Base-by-base conservation (phyloP, 1,140 invertebrate genomes). In the Zaprionus davidi region DNA sequence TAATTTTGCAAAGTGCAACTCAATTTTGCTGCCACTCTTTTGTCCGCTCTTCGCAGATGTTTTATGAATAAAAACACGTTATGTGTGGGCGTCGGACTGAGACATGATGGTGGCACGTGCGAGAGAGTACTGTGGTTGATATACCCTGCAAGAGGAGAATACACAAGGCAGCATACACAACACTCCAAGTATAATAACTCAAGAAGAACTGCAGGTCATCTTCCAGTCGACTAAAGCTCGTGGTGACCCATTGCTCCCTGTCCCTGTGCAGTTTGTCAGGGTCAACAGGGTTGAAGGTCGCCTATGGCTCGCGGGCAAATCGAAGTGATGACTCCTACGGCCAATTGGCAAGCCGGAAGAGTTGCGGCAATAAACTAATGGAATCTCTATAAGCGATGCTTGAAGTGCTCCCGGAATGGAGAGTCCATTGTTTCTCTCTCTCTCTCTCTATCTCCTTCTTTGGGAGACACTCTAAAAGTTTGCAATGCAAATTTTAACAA, bases 1-100 rank as follows among this genome's bases (percentile, higher is more conserved):
- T 90, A 88, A 87, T 87, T 88, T 87, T 17, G 44, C 80, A 88
- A 86, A 86, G 80, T 86, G 83, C 84, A 86, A 83, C 81, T 80
- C 72, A 66, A 79, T 83, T 88, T 86, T 80, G 64, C 55, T 69
- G 72, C 66, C 66, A 46, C 46, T 56, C 51, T 83, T 81, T 75
- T 60, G 26, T 38, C 20, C 11, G n/a, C 20, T 53, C 34, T 53
- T 31, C 24, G 20, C 28, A 20, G 60, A 78, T 71, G 68, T 81
- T 88, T 87, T 87, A 88, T 88, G 84, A 87, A 87, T 86, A 86
- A 80, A 80, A 85, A 53, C 73, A 87, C 76, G 71, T 79, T 57
- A 84, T 70, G 62, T 22, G 74, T 66, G 64, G 82, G 67, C 51
- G 82, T 76, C 60, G 46, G 28, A n/a, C n/a, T 24, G 31, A 36